A percentile compares a stretch with the other conserved stretches of the same genome.
Conservation (phyloP, 1,140 invertebrate genomes). For the Anoplophora glabripennis region DNA sequence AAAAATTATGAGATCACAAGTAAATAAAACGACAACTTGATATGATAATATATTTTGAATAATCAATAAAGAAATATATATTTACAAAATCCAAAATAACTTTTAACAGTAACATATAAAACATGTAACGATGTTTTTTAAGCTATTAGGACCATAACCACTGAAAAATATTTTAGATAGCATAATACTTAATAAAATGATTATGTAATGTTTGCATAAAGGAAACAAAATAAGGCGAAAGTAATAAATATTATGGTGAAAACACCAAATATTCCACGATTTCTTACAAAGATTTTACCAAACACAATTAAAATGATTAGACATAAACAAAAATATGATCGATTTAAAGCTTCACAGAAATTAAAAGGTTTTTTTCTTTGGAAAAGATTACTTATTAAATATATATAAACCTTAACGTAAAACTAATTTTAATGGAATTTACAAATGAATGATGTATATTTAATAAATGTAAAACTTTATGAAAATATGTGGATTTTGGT, state of each 20-base stretch:
- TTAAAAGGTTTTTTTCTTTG: background rate
- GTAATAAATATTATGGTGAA: slow-evolving; percentile 7
- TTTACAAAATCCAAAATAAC: slow-evolving; percentile 19
- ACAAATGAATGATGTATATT: no score
- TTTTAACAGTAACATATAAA: slow-evolving; percentile 13
- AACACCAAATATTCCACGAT: background rate
- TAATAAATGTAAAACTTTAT: no score
- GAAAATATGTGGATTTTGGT: no score
- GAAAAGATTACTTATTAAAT: background rate
- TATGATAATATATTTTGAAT: no score
- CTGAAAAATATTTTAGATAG: background rate
- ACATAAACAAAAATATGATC: background rate
- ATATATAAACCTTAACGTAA: background rate
- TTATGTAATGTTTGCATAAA: background rate
- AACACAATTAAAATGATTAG: background rate
- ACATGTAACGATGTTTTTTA: slow-evolving; percentile 9
- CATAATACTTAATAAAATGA: background rate
- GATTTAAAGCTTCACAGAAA: background rate
- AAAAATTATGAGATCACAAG: no score
- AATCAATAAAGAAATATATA: slow-evolving; percentile 12
- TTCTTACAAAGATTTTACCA: background rate
- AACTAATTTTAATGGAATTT: background rate
- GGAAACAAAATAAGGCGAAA: slow-evolving; percentile 7
- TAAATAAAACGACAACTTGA: no score
- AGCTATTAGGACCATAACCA: slow-evolving; percentile 9